Percentiles rank a stretch among this genome's conserved stretches.
phyloP scores from a whole-genome alignment of 2,797 vertebrate genomes.

The Phalanger gymnotis region DNA sequence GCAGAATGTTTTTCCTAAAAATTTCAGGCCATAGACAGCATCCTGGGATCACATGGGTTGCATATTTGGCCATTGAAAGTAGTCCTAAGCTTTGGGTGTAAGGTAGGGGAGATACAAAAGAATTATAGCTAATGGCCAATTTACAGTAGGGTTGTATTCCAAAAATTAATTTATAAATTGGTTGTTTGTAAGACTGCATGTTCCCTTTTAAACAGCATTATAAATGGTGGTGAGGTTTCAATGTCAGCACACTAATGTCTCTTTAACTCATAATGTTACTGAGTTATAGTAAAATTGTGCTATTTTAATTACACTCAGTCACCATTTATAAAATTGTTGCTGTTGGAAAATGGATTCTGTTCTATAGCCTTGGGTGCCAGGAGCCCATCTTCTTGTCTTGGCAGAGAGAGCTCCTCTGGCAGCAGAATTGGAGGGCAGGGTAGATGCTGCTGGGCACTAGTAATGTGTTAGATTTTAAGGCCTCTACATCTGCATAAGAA shows the following conservation, averaged over 20 bases:
- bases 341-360: constrained; percentile 11
- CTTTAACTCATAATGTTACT: constrained; percentile 39
- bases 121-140: constrained; percentile 23
- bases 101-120: not conserved
- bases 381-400: not conserved
- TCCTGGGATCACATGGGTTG: not conserved
- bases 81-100: not conserved
- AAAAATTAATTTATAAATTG: constrained; percentile 50
- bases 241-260: not conserved
- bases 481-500: not conserved
- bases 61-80: not conserved
- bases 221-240: not conserved
- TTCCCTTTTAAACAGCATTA: not conserved
- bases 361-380: constrained; percentile 27
- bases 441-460: not conserved
- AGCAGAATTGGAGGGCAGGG: not conserved
- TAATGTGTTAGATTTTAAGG: not conserved
- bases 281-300: not conserved
- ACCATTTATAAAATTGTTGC: not conserved
- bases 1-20: not conserved
- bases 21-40: not conserved
- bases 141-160: constrained; percentile 18
- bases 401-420: not conserved
- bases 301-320: constrained; percentile 36
- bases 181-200: not conserved